A percentile compares a stretch with the other conserved stretches of the same genome.
Conservation (phyloP, 2,113 vertebrate species). For the Vulpes lagopus region DNA sequence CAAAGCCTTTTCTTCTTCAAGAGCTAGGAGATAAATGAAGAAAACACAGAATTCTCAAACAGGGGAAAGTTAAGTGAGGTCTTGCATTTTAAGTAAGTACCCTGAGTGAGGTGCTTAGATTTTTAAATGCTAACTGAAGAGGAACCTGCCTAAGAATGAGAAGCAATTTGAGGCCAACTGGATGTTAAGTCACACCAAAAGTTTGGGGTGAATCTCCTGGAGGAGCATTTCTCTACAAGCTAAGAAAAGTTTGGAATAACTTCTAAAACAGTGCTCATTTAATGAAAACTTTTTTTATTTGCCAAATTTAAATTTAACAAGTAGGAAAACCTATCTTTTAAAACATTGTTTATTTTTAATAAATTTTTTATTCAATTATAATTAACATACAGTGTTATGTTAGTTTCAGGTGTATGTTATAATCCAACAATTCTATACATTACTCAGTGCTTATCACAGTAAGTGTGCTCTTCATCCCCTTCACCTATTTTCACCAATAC, state of each 20-base stretch:
- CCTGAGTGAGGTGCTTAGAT: neutral
- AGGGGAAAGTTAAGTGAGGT: neutral
- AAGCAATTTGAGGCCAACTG: neutral
- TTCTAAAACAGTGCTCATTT: neutral
- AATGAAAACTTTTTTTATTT: conserved; percentile 32
- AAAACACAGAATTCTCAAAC: neutral
- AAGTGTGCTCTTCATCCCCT: neutral
- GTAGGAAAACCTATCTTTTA: neutral
- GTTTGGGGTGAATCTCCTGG: neutral
- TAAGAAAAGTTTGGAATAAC: neutral
- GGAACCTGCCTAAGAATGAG: neutral
- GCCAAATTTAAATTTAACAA: neutral
- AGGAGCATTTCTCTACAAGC: neutral
- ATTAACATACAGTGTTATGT: neutral
- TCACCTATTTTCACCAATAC: neutral
- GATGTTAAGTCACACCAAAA: neutral
- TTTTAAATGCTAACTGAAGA: neutral
- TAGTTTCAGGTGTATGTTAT: neutral
- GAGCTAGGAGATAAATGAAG: neutral
- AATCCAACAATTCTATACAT: neutral
- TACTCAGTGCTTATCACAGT: neutral
- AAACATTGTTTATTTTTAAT: neutral
- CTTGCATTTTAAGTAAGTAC: neutral
- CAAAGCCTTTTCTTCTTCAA: neutral
- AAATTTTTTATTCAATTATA: neutral